Evolutionary conservation across 2,797 vertebrate genomes (phyloP), one percentile per base, ranked within the genome.

Genomic region (Danio choprae): DNA sequence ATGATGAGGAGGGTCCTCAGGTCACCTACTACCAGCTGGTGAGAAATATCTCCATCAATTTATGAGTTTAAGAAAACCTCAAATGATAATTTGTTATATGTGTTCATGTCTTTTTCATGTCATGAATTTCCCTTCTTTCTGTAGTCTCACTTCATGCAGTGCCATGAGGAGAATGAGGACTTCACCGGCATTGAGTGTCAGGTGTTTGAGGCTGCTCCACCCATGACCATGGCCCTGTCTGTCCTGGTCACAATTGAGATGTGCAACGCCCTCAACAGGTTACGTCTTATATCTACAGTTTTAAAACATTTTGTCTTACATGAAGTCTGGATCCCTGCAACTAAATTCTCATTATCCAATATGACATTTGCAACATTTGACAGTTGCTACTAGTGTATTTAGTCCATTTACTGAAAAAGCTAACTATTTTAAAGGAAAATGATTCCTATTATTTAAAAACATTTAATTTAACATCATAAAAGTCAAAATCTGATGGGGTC

Each of bases 201-300:
- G 6, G 84, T 98, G 86, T 98, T 98, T 85, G 97, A 97, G 90
- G 92, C 95, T 1, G 50, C 92, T 0, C 86, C 95, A 58, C 97
- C 97, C 81, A 98, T 98, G 97, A 98, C 97, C 89, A 98, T 98
- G 96, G 97, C 97, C 40, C 89, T 98, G 91, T 98, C 97, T 4
- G 96, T 98, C 81, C 89, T 98, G 88, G 97, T 98, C 90, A 98
- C 97, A 90, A 98, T 98, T 16, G 97, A 98, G 93, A 98, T 98
- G 97, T 95, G 92, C 93, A 98, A 98, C 0, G 97, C 97, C 46
- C 96, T 98, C 72, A 98, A 98, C 95, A 98, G 96, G 96, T 92
- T 71, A 84, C 85, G 29, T 56, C 53, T 20, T 18, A 18, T 41
- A 51, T 51, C 15, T 29, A 1, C 43, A n/a, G 15, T 46, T 70